These are phyloP conservation scores for Micropterix aruncella DNA, from an alignment of 2,888 invertebrate genomes.

Conservation along the genomic window DNA sequence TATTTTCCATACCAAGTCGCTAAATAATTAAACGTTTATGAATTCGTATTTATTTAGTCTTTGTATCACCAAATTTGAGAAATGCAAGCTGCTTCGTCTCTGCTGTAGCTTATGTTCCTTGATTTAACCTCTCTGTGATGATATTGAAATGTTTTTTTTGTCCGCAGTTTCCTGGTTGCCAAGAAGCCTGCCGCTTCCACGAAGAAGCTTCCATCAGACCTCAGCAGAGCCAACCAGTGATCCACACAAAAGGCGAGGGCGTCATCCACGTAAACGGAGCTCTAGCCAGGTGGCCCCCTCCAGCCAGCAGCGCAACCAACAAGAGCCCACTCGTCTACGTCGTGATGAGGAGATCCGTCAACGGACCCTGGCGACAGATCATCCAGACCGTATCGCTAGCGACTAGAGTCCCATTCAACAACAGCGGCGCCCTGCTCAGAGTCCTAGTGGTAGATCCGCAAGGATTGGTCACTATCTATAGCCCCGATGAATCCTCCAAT, in stretches of 20 bases:
- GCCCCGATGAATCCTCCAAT: conserved; percentile 46
- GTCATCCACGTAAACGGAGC: conserved; percentile 49
- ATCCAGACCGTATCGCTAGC: conserved; percentile 51
- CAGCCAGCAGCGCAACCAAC: conserved; percentile 36
- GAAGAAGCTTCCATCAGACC: conserved; percentile 42
- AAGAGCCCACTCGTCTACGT: conserved; percentile 51
- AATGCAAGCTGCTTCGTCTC: no score
- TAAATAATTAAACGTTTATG: no score
- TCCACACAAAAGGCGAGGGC: conserved; percentile 55
- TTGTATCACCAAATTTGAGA: no score
- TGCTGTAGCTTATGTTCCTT: no score
- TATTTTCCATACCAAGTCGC: no score
- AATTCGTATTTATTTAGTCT: no score
- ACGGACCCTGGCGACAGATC: conserved; percentile 51
- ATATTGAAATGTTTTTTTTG: conserved; percentile 10
- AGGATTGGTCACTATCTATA: conserved; percentile 55
- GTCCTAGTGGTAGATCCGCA: conserved; percentile 57
- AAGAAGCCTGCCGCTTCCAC: conserved; percentile 57
- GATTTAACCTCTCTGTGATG: no score
- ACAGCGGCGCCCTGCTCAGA: conserved; percentile 48
- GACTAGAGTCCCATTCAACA: conserved; percentile 48
- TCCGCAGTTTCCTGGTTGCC: conserved; percentile 56
- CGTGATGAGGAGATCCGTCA: conserved; percentile 49
- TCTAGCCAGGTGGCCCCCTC: conserved; percentile 49
- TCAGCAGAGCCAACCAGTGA: conserved; percentile 52